Percentiles rank a stretch among this genome's conserved stretches.
These are phyloP conservation scores for Drosophila neocordata DNA, from an alignment of 1,140 invertebrate genomes.

Conservation along the genomic window DNA sequence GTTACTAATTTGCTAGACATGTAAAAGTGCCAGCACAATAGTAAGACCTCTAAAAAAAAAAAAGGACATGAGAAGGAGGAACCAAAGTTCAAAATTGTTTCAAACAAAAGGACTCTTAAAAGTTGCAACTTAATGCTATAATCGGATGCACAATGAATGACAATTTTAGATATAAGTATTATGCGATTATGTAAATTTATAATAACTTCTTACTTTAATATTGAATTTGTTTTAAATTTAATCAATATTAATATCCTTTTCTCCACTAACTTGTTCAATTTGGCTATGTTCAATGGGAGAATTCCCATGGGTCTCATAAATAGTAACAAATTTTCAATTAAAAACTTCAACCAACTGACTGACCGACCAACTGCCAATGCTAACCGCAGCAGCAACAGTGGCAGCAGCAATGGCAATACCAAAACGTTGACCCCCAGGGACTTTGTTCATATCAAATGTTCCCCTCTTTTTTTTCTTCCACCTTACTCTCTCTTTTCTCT, in stretches of 20 bases:
- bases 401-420: constrained; percentile 28
- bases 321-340: constrained; percentile 43
- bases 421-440: background rate
- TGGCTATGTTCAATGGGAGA: background rate
- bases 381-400: constrained; percentile 13
- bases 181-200: too few relatives aligned
- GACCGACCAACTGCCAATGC: constrained; percentile 14
- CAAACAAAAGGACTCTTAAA: background rate
- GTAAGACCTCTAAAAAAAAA: constrained; percentile 17
- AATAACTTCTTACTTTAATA: too few relatives aligned
- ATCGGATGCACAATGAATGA: background rate
- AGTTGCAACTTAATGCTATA: background rate
- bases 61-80: constrained; percentile 32
- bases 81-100: constrained; percentile 10
- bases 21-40: constrained; percentile 32
- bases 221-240: too few relatives aligned
- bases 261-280: constrained; percentile 11
- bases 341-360: constrained; percentile 20
- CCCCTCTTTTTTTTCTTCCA: background rate
- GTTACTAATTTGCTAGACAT: constrained; percentile 64
- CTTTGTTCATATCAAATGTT: constrained; percentile 8
- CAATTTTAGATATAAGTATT: too few relatives aligned
- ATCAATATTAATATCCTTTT: constrained; percentile 63
- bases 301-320: constrained; percentile 28
- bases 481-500: background rate